Evolutionary conservation across 2,888 invertebrate species (phyloP), one percentile per base, ranked within the genome.

Genomic region (Quadriops clusia): DNA sequence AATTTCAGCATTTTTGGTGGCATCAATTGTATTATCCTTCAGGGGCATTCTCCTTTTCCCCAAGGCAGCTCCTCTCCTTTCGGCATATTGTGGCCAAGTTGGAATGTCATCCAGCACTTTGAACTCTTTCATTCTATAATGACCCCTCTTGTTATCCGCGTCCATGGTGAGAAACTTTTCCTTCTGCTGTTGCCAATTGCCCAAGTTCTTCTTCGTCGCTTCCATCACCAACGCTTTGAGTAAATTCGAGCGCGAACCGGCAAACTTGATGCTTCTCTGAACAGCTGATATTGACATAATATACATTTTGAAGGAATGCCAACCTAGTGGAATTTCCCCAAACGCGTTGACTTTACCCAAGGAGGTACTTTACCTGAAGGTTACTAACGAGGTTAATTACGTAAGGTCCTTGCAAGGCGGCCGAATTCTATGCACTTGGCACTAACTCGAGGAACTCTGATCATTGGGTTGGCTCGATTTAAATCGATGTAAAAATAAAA

Each of bases 51-150:
- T 60, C 55, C 41, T 58, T 54, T 39, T 60, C 46, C 46, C 58
- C 53, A 36, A 57, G 28, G 31, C n/a, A 11, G 14, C 11, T 28
- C 33, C 17, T 12, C 33, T 45, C 9, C 38, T 29, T 10, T 51
- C 36, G 30, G 63, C 59, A 43, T 72, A 72, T 36, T 63, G 58
- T 23, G 51, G 45, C 77, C 78, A 78, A 11, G 72, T 63, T 20
- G 64, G 62, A 29, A 79, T 58, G 36, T 63, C 49, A 21, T 66
- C 55, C 3, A 68, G 32, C 17, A 51, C 58, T 11, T 62, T 53
- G 30, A 58, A 64, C 17, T 62, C 58, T 18, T 54, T 51, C 3
- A 49, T 47, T 42, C 61, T 67, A 42, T 70, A 70, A 14, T 60
- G 43, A 37, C 64, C 61, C 15, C 70, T 60, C 52, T 71, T 76